phyloP scores from a whole-genome alignment of 2,113 vertebrate species.

The Bujurquina vittata region DNA sequence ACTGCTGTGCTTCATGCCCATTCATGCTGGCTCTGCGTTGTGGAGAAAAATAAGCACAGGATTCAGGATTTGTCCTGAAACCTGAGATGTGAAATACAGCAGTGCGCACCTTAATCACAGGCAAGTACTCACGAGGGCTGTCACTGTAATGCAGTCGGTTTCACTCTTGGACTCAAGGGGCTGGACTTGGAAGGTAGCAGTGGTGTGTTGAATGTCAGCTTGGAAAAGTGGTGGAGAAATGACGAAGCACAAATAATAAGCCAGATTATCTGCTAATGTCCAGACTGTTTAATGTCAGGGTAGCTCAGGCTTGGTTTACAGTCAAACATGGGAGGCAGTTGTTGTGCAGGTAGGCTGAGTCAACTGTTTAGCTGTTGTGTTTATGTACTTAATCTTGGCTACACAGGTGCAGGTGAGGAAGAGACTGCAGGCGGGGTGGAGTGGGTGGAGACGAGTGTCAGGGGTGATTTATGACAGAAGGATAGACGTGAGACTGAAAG shows the following conservation, averaged over 20 bases:
- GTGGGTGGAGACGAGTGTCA: too few relatives aligned
- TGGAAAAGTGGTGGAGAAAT: neutral
- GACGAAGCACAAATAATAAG: neutral
- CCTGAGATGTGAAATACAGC: slow-evolving; percentile 33
- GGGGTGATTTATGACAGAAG: too few relatives aligned
- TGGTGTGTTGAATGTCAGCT: slow-evolving; percentile 1
- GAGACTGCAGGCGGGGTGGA: too few relatives aligned
- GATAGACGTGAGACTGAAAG: too few relatives aligned
- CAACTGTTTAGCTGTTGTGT: neutral
- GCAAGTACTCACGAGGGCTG: neutral
- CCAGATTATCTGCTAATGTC: neutral
- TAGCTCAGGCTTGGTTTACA: too few relatives aligned
- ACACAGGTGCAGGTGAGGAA: neutral
- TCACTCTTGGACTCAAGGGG: slow-evolving; percentile 31
- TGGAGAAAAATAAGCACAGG: slow-evolving; percentile 32
- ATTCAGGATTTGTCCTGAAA: slow-evolving; percentile 44
- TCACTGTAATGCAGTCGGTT: slow-evolving; percentile 2
- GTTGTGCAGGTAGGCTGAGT: neutral
- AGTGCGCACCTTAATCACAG: slow-evolving; percentile 8
- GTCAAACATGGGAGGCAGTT: too few relatives aligned
- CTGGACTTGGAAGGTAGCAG: slow-evolving; percentile 14
- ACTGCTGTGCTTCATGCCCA: neutral
- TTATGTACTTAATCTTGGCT: neutral
- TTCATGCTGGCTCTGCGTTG: neutral
- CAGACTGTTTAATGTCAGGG: too few relatives aligned